A percentile compares a stretch with the other conserved stretches of the same genome.
Conservation (phyloP, 2,888 invertebrate genomes). For the Cybosia mesomella region DNA sequence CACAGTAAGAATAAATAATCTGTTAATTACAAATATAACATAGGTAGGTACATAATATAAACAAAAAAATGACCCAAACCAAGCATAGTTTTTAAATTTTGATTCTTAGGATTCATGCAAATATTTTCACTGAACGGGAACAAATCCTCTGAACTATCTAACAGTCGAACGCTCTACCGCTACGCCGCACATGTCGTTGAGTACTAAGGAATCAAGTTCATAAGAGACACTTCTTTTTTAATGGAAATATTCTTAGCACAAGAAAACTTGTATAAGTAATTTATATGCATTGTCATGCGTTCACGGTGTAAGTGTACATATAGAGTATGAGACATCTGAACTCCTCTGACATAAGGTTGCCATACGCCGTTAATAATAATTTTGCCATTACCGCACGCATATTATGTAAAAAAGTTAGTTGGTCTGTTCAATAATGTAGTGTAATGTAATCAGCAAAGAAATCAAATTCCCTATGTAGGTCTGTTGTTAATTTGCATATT, state of each 20-base stretch:
- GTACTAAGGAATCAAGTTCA: not conserved
- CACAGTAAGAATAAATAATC: too few species aligned
- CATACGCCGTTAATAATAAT: conserved; percentile 48
- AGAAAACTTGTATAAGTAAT: conserved; percentile 23
- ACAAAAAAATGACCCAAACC: too few species aligned
- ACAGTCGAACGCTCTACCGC: too few species aligned
- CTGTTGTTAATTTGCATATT: conserved; percentile 12
- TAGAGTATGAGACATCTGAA: conserved; percentile 34
- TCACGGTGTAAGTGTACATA: conserved; percentile 32
- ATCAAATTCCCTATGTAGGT: conserved; percentile 16
- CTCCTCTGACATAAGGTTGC: conserved; percentile 49
- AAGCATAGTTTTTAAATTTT: too few species aligned
- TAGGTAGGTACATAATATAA: too few species aligned
- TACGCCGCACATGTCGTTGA: not conserved
- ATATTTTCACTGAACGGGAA: too few species aligned
- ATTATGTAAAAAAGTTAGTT: conserved; percentile 47
- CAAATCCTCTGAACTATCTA: too few species aligned
- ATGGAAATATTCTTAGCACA: not conserved
- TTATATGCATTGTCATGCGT: conserved; percentile 38
- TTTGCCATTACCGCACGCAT: conserved; percentile 39
- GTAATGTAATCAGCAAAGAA: conserved; percentile 33
- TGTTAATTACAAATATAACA: too few species aligned
- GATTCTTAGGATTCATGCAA: too few species aligned
- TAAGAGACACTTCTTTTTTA: not conserved
- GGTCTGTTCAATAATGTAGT: conserved; percentile 33